phyloP scores from a whole-genome alignment of 30 jellyfish, hydroid and myxozoan genomes.

The Rhopilema esculentum region DNA sequence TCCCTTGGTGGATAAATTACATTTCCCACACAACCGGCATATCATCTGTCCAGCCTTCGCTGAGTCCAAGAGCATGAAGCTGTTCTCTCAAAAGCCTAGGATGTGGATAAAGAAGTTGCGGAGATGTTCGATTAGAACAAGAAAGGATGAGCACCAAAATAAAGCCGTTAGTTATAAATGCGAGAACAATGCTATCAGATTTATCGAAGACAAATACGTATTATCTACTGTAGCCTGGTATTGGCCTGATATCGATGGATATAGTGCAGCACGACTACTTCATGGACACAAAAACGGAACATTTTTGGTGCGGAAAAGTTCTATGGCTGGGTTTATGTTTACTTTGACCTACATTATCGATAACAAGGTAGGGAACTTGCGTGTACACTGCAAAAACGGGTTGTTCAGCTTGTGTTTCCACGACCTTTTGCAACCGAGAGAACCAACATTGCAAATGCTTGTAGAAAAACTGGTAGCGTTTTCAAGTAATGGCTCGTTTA shows the following conservation, averaged over 20 bases:
- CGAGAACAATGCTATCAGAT: background rate
- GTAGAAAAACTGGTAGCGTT: constrained; percentile 16
- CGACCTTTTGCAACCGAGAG: constrained; percentile 63
- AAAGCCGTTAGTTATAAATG: background rate
- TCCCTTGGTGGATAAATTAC: background rate
- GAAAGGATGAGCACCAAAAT: background rate
- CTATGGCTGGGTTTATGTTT: constrained; percentile 65
- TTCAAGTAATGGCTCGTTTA: constrained; percentile 10
- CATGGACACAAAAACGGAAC: constrained; percentile 50
- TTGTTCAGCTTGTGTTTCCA: constrained; percentile 45
- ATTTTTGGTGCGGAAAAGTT: constrained; percentile 76
- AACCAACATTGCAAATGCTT: constrained; percentile 56
- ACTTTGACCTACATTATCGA: constrained; percentile 62
- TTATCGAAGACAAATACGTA: constrained; percentile 63
- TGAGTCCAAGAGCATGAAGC: background rate
- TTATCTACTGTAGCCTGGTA: constrained; percentile 72
- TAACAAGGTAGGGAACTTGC: constrained; percentile 67
- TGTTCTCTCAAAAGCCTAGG: background rate
- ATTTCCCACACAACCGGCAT: background rate
- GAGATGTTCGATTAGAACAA: background rate
- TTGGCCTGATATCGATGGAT: constrained; percentile 66
- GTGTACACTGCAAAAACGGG: constrained; percentile 69
- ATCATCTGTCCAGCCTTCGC: background rate
- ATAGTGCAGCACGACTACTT: constrained; percentile 33
- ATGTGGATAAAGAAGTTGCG: background rate